These are phyloP conservation scores for Microctonus aethiopoides DNA, from an alignment of 2,888 invertebrate genomes.

Conservation along the genomic window DNA sequence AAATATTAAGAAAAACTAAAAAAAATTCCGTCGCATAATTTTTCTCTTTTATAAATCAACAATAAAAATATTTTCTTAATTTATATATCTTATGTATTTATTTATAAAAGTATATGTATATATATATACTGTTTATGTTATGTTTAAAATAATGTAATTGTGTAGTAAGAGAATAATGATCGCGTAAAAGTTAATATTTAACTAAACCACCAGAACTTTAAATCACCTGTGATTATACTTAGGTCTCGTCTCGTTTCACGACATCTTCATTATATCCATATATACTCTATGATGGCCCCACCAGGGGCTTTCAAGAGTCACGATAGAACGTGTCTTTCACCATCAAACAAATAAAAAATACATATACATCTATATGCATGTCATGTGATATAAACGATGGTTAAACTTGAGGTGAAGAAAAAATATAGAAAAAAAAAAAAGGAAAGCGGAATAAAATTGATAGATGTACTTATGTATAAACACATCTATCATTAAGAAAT, in stretches of 20 bases:
- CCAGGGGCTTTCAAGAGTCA: slow-evolving; percentile 10
- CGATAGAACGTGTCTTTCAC: slow-evolving; percentile 8
- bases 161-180: slow-evolving; percentile 13
- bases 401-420: slow-evolving; percentile 10
- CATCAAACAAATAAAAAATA: slow-evolving; percentile 1
- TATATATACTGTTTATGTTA: slow-evolving; percentile 10
- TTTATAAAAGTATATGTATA: not conserved
- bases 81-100: no score
- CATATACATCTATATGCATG: not conserved
- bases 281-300: not conserved
- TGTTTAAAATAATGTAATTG: not conserved
- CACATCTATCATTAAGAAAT: not conserved
- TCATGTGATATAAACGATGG: not conserved
- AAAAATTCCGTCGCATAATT: no score
- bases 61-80: no score
- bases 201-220: slow-evolving; percentile 38
- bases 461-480: not conserved
- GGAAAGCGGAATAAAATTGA: not conserved
- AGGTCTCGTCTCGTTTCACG: slow-evolving; percentile 37
- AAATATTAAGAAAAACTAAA: not conserved
- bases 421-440: not conserved
- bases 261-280: slow-evolving; percentile 40
- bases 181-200: slow-evolving; percentile 35
- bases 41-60: no score
- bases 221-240: slow-evolving; percentile 41